phyloP scores from a whole-genome alignment of 2,113 vertebrate genomes.

The Pollachius pollachius region DNA sequence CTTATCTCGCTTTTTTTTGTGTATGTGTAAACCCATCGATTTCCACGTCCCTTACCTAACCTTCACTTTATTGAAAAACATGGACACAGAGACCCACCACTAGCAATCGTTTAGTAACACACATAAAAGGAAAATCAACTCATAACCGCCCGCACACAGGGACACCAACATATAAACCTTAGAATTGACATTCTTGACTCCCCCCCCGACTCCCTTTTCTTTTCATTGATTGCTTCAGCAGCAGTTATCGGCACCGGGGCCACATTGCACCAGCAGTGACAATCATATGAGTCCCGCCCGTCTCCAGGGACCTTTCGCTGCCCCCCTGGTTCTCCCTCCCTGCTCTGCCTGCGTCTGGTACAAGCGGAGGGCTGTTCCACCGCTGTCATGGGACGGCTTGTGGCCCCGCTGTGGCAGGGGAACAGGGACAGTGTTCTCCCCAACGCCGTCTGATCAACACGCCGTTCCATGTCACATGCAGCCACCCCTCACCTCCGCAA shows the following conservation, averaged over 20 bases:
- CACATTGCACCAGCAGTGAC: constrained; percentile 8
- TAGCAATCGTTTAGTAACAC: too few species aligned
- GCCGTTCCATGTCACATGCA: background rate
- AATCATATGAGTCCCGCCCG: background rate
- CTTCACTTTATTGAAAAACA: too few species aligned
- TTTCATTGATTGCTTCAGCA: constrained; percentile 33
- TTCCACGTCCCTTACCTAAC: too few species aligned
- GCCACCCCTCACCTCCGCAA: background rate
- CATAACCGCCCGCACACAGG: constrained; percentile 25
- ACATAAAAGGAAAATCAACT: too few species aligned
- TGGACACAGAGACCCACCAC: too few species aligned
- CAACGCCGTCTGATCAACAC: background rate
- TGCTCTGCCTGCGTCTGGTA: constrained; percentile 52
- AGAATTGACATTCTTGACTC: background rate
- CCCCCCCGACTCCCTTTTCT: constrained; percentile 28
- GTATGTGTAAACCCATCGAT: too few species aligned
- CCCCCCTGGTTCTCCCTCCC: constrained; percentile 76
- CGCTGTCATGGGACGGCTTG: background rate
- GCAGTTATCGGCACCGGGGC: constrained; percentile 6
- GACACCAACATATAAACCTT: background rate
- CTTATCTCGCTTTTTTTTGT: too few species aligned
- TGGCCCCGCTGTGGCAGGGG: background rate
- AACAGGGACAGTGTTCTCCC: background rate
- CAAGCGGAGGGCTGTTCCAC: background rate
- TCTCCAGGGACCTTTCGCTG: constrained; percentile 66